phyloP scores from a whole-genome alignment of 2,797 vertebrate genomes.

The Melanogrammus aeglefinus region DNA sequence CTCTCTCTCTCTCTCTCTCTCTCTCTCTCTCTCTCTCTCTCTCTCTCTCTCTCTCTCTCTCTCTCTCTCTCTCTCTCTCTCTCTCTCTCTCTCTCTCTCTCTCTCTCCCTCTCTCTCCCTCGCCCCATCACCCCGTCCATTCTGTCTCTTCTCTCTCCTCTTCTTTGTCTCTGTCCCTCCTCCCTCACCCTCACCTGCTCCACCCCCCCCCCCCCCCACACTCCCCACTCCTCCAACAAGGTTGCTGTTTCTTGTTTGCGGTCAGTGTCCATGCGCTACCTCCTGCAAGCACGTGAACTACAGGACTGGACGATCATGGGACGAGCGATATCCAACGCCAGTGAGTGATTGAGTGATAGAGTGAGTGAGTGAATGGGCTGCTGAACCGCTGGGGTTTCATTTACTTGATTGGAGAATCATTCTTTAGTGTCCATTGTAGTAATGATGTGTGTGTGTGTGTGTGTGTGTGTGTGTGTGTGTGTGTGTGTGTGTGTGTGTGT shows the following conservation, averaged over 20 bases:
- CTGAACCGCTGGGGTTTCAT: neutral
- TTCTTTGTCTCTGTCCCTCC: neutral
- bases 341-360: neutral
- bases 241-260: too few species aligned
- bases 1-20: constrained; percentile 19
- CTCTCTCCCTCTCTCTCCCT: too few species aligned
- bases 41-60: constrained; percentile 50
- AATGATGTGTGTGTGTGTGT: neutral
- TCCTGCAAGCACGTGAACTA: neutral
- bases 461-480: too few species aligned
- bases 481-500: neutral
- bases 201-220: too few species aligned
- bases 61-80: constrained; percentile 11
- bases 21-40: constrained; percentile 22
- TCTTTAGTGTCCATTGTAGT: neutral
- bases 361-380: too few species aligned
- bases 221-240: too few species aligned
- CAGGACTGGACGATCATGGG: neutral
- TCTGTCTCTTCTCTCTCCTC: neutral
- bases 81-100: too few species aligned
- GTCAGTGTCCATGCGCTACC: neutral
- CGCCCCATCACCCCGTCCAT: too few species aligned
- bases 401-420: neutral
- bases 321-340: neutral
- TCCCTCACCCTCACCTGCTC: too few species aligned